Evolutionary conservation across 2,797 vertebrate species (phyloP), one percentile per base, ranked within the genome.

Genomic region (Semaprochilodus insignis): DNA sequence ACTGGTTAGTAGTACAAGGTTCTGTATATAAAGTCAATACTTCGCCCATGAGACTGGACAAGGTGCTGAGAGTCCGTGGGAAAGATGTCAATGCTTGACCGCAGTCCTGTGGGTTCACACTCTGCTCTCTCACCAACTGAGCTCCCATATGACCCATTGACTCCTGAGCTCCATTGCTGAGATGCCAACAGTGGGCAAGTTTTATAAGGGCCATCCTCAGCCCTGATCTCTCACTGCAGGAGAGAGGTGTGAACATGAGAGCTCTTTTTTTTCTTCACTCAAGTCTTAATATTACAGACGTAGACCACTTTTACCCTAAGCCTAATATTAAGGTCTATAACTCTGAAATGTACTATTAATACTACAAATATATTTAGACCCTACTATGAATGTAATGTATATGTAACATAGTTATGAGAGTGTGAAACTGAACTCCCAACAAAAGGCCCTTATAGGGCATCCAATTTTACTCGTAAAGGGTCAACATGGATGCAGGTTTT

Each of bases 81-180:
- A 74, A 70, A 15, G 27, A 63, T 25, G 40, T 70, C 55, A 21
- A 23, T 11, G 36, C 44, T 23, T 77, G 81, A 83, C 25, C 27
- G 13, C 17, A 48, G 13, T 23, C 11, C 36, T 66, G 31, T 48
- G 69, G 67, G 51, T 54, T 74, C 70, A 74, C 21, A 48, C 62
- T 74, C 54, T 78, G 44, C 36, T 72, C 57, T 36, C 62, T 86
- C 72, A 74, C 65, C 51, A 70, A 54, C 62, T 76, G 19, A 63
- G 51, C 44, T 27, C 27, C 40, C 40, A 25, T 21, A 69, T 81
- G 65, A 85, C 66, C 23, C 36, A 57, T 6, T 34, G 54, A 25
- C 52, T 74, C 21, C 31, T 77, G 55, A 77, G 44, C 25, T 66
- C 2, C 17, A 69, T 40, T 71, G 44, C 54, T 63, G 19, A 72